These are phyloP conservation scores for Prietella phreatophila DNA, from an alignment of 2,113 vertebrate genomes.

Conservation along the genomic window DNA sequence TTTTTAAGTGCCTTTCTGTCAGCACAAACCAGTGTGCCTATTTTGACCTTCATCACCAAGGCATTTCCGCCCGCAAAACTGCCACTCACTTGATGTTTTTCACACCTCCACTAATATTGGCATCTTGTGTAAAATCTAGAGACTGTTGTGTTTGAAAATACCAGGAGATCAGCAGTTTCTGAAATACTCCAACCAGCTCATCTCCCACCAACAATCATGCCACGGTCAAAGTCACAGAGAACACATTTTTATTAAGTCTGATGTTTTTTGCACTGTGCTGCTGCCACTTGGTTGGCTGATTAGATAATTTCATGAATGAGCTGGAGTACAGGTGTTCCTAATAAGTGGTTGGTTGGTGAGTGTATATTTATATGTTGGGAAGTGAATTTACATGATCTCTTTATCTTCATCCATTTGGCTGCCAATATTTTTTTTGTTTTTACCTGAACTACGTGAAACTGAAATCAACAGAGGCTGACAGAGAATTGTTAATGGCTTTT, in stretches of 20 bases:
- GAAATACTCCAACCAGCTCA: background rate
- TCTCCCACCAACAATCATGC: background rate
- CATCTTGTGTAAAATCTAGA: background rate
- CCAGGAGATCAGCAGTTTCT: background rate
- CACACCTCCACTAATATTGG: background rate
- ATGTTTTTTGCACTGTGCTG: background rate
- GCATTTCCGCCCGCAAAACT: background rate
- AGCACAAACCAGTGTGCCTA: background rate
- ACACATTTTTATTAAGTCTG: background rate
- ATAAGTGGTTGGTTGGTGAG: no score
- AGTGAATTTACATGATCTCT: background rate
- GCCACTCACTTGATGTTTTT: conserved; percentile 5
- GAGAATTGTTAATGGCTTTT: no score
- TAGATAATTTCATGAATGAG: background rate
- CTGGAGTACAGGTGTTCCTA: background rate
- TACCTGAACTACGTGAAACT: background rate
- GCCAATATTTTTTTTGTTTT: background rate
- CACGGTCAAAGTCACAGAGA: background rate
- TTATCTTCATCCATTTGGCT: background rate
- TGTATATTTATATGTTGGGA: background rate
- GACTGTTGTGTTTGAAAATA: background rate
- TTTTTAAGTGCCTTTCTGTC: background rate
- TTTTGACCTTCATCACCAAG: background rate
- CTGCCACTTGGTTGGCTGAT: background rate
- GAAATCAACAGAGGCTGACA: background rate